Conservation (phyloP, 2,888 invertebrate genomes). For the Nomada hirtipes region DNA sequence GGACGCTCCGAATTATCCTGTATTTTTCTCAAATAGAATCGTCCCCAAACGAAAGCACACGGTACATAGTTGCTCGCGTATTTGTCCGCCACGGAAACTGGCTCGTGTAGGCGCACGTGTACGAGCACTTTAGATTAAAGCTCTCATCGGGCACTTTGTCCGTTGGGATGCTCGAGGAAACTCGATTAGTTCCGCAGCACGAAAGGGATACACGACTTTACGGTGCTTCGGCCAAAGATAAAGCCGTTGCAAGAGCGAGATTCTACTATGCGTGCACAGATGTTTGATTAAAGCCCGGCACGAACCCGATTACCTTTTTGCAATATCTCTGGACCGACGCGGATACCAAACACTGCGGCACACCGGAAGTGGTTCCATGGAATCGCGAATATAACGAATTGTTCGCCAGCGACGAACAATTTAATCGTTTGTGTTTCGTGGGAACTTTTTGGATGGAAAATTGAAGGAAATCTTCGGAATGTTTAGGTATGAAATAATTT, state of each 20-base stretch:
- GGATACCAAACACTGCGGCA: constrained; percentile 25
- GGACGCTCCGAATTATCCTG: background rate
- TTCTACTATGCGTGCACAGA: constrained; percentile 18
- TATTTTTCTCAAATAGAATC: background rate
- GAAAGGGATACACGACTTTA: constrained; percentile 62
- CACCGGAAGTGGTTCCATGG: background rate
- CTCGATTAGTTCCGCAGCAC: constrained; percentile 63
- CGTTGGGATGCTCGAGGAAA: constrained; percentile 57
- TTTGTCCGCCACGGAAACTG: constrained; percentile 31
- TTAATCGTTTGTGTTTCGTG: too few species aligned
- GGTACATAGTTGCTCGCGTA: background rate
- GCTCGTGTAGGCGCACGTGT: constrained; percentile 5
- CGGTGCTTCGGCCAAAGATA: constrained; percentile 63
- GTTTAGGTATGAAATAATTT: too few species aligned
- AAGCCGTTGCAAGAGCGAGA: constrained; percentile 55
- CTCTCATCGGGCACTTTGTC: constrained; percentile 62
- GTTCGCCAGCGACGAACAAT: too few species aligned
- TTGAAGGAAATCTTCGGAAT: too few species aligned
- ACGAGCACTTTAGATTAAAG: constrained; percentile 70
- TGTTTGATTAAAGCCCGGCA: constrained; percentile 61
- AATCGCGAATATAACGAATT: too few species aligned
- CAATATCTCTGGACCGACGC: constrained; percentile 26
- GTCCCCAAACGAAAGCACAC: constrained; percentile 17
- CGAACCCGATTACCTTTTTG: constrained; percentile 59
- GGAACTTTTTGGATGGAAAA: too few species aligned